Percentiles rank a stretch among this genome's conserved stretches.
Evolutionary conservation across 2,797 vertebrate genomes (phyloP).

Genomic region (Rhinophrynus dorsalis): DNA sequence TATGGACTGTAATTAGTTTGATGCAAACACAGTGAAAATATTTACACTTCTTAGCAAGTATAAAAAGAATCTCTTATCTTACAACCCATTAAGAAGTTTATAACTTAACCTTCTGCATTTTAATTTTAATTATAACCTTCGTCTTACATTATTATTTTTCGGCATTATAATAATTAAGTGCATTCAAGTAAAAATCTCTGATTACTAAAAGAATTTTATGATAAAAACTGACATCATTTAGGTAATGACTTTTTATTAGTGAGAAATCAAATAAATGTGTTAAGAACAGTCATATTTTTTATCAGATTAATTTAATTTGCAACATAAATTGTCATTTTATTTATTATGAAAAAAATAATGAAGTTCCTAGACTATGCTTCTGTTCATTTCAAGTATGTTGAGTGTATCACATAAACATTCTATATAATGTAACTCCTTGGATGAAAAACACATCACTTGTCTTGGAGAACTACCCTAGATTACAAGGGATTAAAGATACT

Average conservation of each 20-base stretch:
- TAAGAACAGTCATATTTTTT: too few relatives aligned
- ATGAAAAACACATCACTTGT: too few relatives aligned
- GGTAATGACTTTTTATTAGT: conserved; percentile 14
- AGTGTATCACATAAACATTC: too few relatives aligned
- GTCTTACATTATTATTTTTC: conserved; percentile 31
- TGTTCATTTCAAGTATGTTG: too few relatives aligned
- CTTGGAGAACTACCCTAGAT: too few relatives aligned
- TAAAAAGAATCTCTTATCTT: conserved; percentile 21
- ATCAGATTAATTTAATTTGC: background rate
- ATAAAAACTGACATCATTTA: conserved; percentile 27
- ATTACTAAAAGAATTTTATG: conserved; percentile 37
- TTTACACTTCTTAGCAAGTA: conserved; percentile 35
- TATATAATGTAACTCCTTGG: too few relatives aligned
- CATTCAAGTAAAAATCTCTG: conserved; percentile 3
- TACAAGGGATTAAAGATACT: too few relatives aligned
- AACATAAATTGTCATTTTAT: background rate
- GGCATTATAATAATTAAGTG: conserved; percentile 29
- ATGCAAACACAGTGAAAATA: conserved; percentile 33
- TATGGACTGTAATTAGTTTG: conserved; percentile 36
- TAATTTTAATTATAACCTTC: conserved; percentile 27
- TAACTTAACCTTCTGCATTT: conserved; percentile 23
- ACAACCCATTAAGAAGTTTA: conserved; percentile 21
- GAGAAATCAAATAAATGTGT: too few relatives aligned
- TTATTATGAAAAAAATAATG: background rate
- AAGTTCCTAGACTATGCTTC: too few relatives aligned